Evolutionary conservation across 2,797 vertebrate genomes (phyloP), one percentile per base, ranked within the genome.

Genomic region (Prionace glauca): DNA sequence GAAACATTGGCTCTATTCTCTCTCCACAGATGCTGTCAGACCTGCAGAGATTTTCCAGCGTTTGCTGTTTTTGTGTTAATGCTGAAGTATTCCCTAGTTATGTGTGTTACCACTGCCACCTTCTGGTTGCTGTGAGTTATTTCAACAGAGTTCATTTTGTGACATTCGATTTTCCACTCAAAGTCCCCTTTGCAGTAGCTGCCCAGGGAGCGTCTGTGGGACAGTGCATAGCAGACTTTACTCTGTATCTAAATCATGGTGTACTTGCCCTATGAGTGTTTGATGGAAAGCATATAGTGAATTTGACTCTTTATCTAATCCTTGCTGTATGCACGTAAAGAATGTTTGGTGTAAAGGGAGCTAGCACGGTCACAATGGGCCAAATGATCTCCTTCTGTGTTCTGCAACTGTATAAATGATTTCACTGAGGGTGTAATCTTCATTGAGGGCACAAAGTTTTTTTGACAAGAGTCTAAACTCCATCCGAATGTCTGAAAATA

Each of bases 51-150:
- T 56, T 56, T 56, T 7, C 50, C 50, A 56, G 5, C 50, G 4
- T 56, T 56, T 56, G 50, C 50, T 56, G 50, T 56, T 56, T 7
- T 56, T 56, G 50, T 56, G 50, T 56, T 56, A 32, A 32, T 62
- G 26, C 32, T 16, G 26, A 62, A 32, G 29, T 20, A 12, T 24
- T 65, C 4, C 18, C 90, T 92, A 10, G 62, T 69, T 92, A 24
- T 69, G 65, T 69, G 90, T 92, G 65, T 92, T 12, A 69, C n/a
- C 24, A 41, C 36, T 92, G 90, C 90, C 90, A 92, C 90, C 90
- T 92, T 41, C 90, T 92, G 90, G 90, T 41, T 92, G 65, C n/a
- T 24, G n/a, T 92, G 20, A 69, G 20, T 22, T 69, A 65, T 69
- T 69, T 69, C 90, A n/a, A 69, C 18, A 24, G 81, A 24, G 41